phyloP scores from a whole-genome alignment of 2,888 invertebrate genomes.

The Mythimna loreyi region DNA sequence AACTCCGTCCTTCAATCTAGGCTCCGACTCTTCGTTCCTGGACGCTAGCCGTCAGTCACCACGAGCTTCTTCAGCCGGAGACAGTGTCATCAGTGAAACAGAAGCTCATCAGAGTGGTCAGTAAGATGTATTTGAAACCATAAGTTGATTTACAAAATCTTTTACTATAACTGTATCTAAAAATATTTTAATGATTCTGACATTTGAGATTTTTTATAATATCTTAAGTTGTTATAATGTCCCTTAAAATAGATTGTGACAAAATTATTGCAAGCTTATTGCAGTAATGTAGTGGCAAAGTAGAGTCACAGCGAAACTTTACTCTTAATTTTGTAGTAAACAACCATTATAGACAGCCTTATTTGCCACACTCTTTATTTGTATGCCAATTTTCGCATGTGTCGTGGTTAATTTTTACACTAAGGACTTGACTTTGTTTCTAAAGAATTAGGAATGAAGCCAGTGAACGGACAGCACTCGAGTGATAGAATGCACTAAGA shows the following conservation, averaged over 20 bases:
- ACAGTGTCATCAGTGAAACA: conserved; percentile 87
- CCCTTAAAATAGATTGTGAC: conserved; percentile 54
- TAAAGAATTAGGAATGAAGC: conserved; percentile 46
- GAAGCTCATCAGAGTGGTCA: conserved; percentile 89
- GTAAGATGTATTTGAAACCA: conserved; percentile 67
- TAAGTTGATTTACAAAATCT: conserved; percentile 4
- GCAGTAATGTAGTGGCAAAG: conserved; percentile 88
- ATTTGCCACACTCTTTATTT: conserved; percentile 87
- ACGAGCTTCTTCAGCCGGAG: conserved; percentile 87
- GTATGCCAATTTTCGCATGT: conserved; percentile 84
- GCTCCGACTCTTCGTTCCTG: conserved; percentile 88
- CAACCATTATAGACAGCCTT: conserved; percentile 77
- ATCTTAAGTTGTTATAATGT: conserved; percentile 17
- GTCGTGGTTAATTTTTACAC: conserved; percentile 69
- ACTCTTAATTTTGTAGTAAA: conserved; percentile 84
- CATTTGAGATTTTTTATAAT: conserved; percentile 36
- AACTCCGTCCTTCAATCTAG: conserved; percentile 74
- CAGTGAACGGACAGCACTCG: conserved; percentile 55
- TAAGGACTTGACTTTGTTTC: conserved; percentile 51
- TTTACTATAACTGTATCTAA: conserved; percentile 20
- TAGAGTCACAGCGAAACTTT: conserved; percentile 91
- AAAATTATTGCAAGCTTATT: conserved; percentile 78
- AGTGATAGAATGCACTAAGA: conserved; percentile 53
- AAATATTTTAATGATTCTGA: conserved; percentile 35
- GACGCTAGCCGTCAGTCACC: conserved; percentile 87